Evolutionary conservation across 2,113 vertebrate genomes (phyloP), one percentile per base, ranked within the genome.

Genomic region (Psettodes erumei): DNA sequence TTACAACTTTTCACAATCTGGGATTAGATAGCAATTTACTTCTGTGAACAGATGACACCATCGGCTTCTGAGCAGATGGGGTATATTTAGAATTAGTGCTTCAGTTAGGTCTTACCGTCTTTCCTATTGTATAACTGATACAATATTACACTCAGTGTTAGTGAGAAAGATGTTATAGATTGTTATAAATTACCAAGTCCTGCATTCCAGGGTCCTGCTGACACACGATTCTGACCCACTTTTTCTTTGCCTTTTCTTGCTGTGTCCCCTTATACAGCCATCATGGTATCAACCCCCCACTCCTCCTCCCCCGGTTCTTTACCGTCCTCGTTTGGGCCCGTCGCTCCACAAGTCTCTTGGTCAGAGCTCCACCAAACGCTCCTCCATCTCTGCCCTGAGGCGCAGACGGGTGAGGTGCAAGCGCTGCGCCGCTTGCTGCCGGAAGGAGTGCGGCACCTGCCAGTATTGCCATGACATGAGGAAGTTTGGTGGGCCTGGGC

Each of bases 391-490:
- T 0, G 96, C 96, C 8, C 93, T 97, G 85, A 84, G 97, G 79
- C 91, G 97, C 47, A 87, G 98, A 60, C 90, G 98, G 1, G 97
- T 99, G 42, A 93, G 98, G 23, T 99, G 97, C 83, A 95, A 97
- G 13, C 96, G 95, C 77, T 99, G 98, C 71, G 94, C 95, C n/a
- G 96, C 93, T 11, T 99, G 98, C 88, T 88, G 95, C 85, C 95
- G 98, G 75, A 95, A 94, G 37, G 96, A 97, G 91, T 99, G 98
- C 28, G 96, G 97, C 61, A 93, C 94, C 66, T 99, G 98, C 91
- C 95, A 96, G 85, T 98, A 95, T 86, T 98, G 97, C 92, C 95
- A 94, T 19, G 97, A 98, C 91, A 98, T 98, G 96, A 96, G 96
- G 93, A 98, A 97, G 86, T 98, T 97, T 15, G 97, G 97, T 0